Evolutionary conservation across 2,113 vertebrate species (phyloP).

Genomic region (Anseranas semipalmata): DNA sequence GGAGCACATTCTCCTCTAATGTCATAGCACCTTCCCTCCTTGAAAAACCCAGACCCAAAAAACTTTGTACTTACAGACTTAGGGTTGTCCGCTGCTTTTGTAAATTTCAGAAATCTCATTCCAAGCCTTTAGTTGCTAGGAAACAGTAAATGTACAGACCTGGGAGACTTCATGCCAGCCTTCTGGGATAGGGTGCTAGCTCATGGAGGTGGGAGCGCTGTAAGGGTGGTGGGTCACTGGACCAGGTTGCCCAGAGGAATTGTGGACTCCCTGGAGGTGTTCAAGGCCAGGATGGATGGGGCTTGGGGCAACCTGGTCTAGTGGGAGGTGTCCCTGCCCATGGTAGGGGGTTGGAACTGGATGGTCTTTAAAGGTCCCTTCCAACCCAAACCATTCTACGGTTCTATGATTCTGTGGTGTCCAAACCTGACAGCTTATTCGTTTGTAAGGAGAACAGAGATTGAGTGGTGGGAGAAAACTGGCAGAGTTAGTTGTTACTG

Average conservation of each 20-base stretch:
- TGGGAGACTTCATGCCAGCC: neutral
- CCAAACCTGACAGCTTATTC: neutral
- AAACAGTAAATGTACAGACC: neutral
- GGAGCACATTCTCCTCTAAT: neutral
- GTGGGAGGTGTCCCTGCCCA: too few species aligned
- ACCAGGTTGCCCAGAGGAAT: too few species aligned
- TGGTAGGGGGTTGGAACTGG: too few species aligned
- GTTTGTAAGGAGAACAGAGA: neutral
- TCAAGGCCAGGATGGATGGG: too few species aligned
- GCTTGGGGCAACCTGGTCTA: too few species aligned
- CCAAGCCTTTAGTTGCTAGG: accelerated
- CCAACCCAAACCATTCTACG: too few species aligned
- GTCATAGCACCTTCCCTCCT: too few species aligned
- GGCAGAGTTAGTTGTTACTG: neutral
- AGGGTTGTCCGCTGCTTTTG: accelerated
- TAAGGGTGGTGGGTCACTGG: too few species aligned
- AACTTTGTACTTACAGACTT: accelerated
- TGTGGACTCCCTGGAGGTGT: too few species aligned
- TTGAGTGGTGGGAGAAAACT: neutral
- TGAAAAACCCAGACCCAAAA: neutral
- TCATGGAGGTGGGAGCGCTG: neutral
- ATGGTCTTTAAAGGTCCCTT: too few species aligned
- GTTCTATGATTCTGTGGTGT: neutral
- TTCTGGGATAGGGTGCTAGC: neutral
- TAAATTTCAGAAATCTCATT: neutral